These are phyloP conservation scores for Holothuria glaberrima DNA, from an alignment of 35 echinoderm and acorn worm genomes.

Conservation along the genomic window DNA sequence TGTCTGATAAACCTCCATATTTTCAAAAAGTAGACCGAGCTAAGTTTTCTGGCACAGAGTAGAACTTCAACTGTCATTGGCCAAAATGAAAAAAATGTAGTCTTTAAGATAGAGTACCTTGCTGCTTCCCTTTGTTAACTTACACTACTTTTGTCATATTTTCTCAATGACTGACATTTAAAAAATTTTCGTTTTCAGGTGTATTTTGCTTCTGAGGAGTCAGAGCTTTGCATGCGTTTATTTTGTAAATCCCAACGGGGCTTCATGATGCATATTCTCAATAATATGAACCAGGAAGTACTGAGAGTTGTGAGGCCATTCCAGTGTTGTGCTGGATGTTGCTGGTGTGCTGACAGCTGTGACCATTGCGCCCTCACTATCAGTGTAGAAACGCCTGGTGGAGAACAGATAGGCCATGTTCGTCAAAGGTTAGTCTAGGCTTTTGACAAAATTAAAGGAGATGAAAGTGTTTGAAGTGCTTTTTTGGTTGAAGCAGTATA, in stretches of 20 bases:
- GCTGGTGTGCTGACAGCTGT: slow-evolving; percentile 72
- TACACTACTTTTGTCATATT: too few species aligned
- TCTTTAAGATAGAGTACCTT: too few species aligned
- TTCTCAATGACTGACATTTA: too few species aligned
- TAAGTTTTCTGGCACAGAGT: too few species aligned
- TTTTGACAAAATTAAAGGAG: too few species aligned
- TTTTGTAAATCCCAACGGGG: slow-evolving; percentile 66
- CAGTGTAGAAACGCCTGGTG: slow-evolving; percentile 65
- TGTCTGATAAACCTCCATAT: too few species aligned
- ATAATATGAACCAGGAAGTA: slow-evolving; percentile 80
- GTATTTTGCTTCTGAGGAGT: slow-evolving; percentile 50
- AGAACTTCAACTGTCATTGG: too few species aligned
- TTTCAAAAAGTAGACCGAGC: too few species aligned
- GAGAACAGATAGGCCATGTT: slow-evolving; percentile 76
- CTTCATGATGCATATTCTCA: slow-evolving; percentile 77
- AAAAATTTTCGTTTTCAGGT: background rate
- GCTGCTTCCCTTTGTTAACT: too few species aligned
- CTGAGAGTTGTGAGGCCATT: slow-evolving; percentile 68
- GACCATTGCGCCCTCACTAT: slow-evolving; percentile 61
- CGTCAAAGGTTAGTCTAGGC: slow-evolving; percentile 68
- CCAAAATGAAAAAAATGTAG: too few species aligned
- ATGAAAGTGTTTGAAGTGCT: too few species aligned
- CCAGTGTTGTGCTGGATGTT: slow-evolving; percentile 82
- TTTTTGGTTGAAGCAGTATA: too few species aligned
- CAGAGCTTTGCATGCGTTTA: slow-evolving; percentile 58